phyloP scores from a whole-genome alignment of 2,888 invertebrate species.

The Brachypalpus laphriformis region DNA sequence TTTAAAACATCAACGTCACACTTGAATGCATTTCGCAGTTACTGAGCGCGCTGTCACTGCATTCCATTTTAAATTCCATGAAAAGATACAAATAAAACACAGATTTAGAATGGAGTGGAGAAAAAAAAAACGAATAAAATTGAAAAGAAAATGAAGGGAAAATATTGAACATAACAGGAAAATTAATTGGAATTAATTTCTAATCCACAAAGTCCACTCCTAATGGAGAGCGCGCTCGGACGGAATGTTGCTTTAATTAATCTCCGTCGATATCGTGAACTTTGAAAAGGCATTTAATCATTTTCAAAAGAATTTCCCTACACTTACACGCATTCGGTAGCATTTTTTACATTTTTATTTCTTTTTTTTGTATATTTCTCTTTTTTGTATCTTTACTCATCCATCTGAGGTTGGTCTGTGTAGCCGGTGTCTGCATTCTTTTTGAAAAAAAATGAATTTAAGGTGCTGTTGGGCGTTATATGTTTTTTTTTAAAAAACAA shows the following conservation, averaged over 20 bases:
- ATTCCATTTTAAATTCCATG: constrained; percentile 44
- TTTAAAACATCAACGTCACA: constrained; percentile 38
- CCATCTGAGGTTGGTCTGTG: not conserved
- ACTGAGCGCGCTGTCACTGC: constrained; percentile 1
- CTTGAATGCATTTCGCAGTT: constrained; percentile 39
- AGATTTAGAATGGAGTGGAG: not conserved
- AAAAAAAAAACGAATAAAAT: constrained; percentile 12
- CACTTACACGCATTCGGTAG: constrained; percentile 62
- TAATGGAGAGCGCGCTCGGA: constrained; percentile 42
- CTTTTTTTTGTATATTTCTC: not conserved
- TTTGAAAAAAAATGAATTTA: constrained; percentile 16
- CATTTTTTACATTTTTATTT: constrained; percentile 27
- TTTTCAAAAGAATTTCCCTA: constrained; percentile 59
- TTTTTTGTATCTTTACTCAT: not conserved
- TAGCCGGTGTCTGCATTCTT: constrained; percentile 17
- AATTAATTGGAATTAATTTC: constrained; percentile 71
- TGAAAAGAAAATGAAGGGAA: constrained; percentile 16
- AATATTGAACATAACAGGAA: constrained; percentile 46
- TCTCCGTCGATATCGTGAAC: constrained; percentile 57
- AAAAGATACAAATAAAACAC: constrained; percentile 15
- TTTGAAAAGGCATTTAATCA: constrained; percentile 60
- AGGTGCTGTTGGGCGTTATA: constrained; percentile 25
- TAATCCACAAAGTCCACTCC: constrained; percentile 64
- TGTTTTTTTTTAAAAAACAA: constrained; percentile 3
- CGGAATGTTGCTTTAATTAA: constrained; percentile 66